phyloP scores from a whole-genome alignment of 1,140 invertebrate genomes.

The Ephestia elutella region DNA sequence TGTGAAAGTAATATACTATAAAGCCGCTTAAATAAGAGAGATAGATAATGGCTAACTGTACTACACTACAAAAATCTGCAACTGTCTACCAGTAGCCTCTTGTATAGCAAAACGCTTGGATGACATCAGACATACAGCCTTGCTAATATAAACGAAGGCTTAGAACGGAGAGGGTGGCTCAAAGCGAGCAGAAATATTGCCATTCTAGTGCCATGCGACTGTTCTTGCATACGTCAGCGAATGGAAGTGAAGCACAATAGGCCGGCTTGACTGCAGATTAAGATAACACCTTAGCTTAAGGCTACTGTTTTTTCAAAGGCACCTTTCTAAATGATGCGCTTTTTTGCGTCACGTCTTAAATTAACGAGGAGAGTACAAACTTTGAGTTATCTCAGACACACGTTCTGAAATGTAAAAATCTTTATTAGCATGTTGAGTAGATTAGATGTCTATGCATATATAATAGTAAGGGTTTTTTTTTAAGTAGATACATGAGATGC shows the following conservation, averaged over 20 bases:
- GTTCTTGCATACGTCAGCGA: constrained; percentile 33
- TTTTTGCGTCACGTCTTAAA: background rate
- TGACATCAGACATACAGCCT: background rate
- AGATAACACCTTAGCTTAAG: constrained; percentile 42
- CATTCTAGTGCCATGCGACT: constrained; percentile 16
- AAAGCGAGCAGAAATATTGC: constrained; percentile 44
- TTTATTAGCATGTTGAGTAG: background rate
- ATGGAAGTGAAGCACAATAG: constrained; percentile 36
- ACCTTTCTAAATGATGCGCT: constrained; percentile 24
- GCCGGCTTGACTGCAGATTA: constrained; percentile 39
- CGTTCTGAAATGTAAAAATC: background rate
- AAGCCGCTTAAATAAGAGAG: too few species aligned
- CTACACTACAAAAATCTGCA: too few species aligned
- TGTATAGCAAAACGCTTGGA: background rate
- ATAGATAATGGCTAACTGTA: too few species aligned
- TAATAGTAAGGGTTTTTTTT: too few species aligned
- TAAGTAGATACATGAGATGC: too few species aligned
- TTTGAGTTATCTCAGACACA: background rate
- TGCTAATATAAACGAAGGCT: constrained; percentile 3
- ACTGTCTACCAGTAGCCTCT: background rate
- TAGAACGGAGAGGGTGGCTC: constrained; percentile 16
- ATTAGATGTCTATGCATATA: too few species aligned
- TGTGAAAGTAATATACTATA: too few species aligned
- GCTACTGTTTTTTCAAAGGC: constrained; percentile 26
- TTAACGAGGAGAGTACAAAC: background rate